These are phyloP conservation scores for Pygoscelis antarcticus DNA, from an alignment of 2,113 vertebrate species.

Conservation along the genomic window DNA sequence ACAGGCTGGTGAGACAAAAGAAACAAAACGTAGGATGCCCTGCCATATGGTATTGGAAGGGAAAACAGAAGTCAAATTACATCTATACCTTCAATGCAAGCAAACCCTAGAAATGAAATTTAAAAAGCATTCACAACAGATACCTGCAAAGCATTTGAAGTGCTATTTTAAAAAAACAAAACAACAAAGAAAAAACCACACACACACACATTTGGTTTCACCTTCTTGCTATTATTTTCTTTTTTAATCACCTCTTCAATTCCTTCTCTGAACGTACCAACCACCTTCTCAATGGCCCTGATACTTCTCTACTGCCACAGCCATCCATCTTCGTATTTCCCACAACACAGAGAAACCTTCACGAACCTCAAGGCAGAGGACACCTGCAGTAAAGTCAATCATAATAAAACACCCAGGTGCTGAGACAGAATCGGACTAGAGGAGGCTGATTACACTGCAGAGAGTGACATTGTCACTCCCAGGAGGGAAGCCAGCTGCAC, in stretches of 20 bases:
- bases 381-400: background rate
- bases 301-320: background rate
- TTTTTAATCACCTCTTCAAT: background rate
- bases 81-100: background rate
- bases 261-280: background rate
- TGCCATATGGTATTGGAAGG: background rate
- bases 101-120: background rate
- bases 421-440: background rate
- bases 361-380: background rate
- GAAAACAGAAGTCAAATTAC: background rate
- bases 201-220: background rate
- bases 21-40: accelerated
- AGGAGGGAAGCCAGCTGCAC: background rate
- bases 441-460: background rate
- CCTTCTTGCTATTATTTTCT: background rate
- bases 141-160: background rate
- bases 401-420: background rate
- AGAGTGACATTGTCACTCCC: background rate
- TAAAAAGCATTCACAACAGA: background rate
- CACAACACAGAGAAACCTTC: background rate
- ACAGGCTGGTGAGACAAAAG: background rate
- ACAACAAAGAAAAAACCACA: background rate
- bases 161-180: background rate
- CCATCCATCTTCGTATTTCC: background rate
- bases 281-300: background rate